A percentile compares a stretch with the other conserved stretches of the same genome.
Evolutionary conservation across 2,888 invertebrate species (phyloP).

Genomic region (Plagodis dolabraria): DNA sequence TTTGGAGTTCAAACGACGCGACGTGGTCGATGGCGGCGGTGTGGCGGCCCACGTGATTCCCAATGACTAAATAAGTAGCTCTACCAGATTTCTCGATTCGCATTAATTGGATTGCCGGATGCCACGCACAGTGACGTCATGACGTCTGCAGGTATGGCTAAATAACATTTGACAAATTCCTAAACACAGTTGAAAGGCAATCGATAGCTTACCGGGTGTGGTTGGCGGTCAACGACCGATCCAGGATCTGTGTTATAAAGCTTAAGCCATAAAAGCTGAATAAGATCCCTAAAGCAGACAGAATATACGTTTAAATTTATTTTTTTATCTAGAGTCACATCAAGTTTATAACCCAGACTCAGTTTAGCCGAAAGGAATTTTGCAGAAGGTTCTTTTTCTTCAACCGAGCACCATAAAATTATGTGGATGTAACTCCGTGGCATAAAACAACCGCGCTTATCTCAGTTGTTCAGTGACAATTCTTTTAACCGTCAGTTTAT

Average conservation of each 20-base stretch:
- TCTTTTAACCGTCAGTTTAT: not conserved
- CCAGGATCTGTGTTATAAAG: conserved; percentile 33
- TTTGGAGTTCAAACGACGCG: conserved; percentile 13
- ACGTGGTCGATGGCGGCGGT: not conserved
- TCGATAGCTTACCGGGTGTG: conserved; percentile 51
- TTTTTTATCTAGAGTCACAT: too few relatives aligned
- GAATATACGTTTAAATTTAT: too few relatives aligned
- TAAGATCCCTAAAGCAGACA: too few relatives aligned
- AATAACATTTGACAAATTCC: conserved; percentile 31
- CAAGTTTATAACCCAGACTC: too few relatives aligned
- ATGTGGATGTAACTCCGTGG: not conserved
- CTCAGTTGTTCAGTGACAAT: not conserved
- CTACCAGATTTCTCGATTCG: conserved; percentile 36
- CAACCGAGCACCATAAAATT: not conserved
- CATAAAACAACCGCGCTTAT: too few relatives aligned
- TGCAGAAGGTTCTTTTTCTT: not conserved
- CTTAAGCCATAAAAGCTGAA: too few relatives aligned
- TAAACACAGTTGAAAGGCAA: conserved; percentile 37
- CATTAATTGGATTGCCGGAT: conserved; percentile 39
- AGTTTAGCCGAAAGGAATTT: not conserved
- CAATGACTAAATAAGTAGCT: conserved; percentile 32
- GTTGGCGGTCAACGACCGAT: conserved; percentile 57
- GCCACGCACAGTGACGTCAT: conserved; percentile 35
- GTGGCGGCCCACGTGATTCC: conserved; percentile 30
- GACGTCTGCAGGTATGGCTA: conserved; percentile 17